Conservation (phyloP, 2,888 invertebrate genomes). For the Macrosoma leucophasiata region DNA sequence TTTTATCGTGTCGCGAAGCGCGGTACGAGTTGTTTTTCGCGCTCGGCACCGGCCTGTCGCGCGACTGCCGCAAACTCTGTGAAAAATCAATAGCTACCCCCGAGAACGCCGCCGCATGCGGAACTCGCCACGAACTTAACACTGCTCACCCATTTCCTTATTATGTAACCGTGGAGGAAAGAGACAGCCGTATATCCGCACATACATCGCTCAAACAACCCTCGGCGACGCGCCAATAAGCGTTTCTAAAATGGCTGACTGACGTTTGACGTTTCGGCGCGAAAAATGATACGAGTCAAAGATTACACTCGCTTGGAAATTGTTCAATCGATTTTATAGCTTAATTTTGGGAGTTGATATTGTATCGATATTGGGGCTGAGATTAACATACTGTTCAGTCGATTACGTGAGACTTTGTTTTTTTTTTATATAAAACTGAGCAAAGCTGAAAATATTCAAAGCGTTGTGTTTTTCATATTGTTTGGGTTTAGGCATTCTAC, state of each 20-base stretch:
- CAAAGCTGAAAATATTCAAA: not conserved
- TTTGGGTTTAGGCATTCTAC: too few species aligned
- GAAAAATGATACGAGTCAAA: conserved; percentile 59
- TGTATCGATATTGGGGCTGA: conserved; percentile 23
- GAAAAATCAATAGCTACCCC: conserved; percentile 72
- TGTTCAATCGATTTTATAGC: conserved; percentile 54
- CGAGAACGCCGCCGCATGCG: conserved; percentile 61
- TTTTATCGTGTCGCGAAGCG: conserved; percentile 56
- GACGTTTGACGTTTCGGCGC: conserved; percentile 71
- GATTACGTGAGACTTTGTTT: not conserved
- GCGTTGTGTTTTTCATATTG: not conserved
- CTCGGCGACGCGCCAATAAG: conserved; percentile 49
- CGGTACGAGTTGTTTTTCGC: conserved; percentile 64
- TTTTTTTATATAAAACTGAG: not conserved
- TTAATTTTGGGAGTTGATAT: conserved; percentile 41
- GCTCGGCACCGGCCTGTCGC: conserved; percentile 65
- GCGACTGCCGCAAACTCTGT: conserved; percentile 69
- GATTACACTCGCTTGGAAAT: conserved; percentile 45
- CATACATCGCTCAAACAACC: conserved; percentile 46
- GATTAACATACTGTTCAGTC: not conserved
- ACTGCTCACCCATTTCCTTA: conserved; percentile 70
- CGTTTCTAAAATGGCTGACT: conserved; percentile 50
- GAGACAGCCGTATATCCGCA: conserved; percentile 44
- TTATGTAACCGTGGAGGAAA: conserved; percentile 58
- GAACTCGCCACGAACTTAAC: conserved; percentile 56